Evolutionary conservation across 2,888 invertebrate genomes (phyloP).

Genomic region (Petrophora chlorosata): DNA sequence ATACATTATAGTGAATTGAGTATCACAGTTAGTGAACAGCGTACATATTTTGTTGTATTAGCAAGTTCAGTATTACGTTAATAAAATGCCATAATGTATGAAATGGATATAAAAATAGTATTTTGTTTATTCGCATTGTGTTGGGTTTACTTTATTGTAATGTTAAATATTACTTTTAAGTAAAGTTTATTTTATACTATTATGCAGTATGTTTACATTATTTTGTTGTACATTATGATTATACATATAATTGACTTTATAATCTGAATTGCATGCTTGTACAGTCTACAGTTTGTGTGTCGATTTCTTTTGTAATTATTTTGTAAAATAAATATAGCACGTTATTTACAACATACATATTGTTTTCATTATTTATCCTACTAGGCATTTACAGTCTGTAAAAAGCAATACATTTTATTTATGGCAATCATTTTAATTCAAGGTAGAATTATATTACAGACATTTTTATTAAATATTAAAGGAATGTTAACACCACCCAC

Average conservation of each 20-base stretch:
- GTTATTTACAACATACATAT: conserved; percentile 75
- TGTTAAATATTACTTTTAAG: conserved; percentile 62
- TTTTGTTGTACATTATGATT: conserved; percentile 73
- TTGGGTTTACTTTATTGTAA: conserved; percentile 64
- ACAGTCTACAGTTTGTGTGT: conserved; percentile 79
- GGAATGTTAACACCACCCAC: too few species aligned
- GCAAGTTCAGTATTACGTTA: conserved; percentile 81
- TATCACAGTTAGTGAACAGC: conserved; percentile 51
- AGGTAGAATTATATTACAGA: too few species aligned
- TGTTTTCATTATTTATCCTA: conserved; percentile 28
- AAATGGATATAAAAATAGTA: conserved; percentile 69
- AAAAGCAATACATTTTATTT: too few species aligned
- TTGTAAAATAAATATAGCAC: conserved; percentile 84
- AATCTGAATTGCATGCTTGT: conserved; percentile 77
- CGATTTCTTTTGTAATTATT: conserved; percentile 82
- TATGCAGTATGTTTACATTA: conserved; percentile 50
- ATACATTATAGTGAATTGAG: conserved; percentile 21
- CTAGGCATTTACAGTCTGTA: neutral
- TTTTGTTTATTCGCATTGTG: conserved; percentile 60
- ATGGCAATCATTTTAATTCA: too few species aligned
- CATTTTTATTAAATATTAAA: too few species aligned
- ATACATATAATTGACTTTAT: conserved; percentile 63
- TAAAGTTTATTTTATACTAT: conserved; percentile 59
- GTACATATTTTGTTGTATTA: conserved; percentile 81
- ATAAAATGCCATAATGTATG: conserved; percentile 78